phyloP scores from a whole-genome alignment of 2,888 invertebrate genomes.

The Idaea dimidiata region DNA sequence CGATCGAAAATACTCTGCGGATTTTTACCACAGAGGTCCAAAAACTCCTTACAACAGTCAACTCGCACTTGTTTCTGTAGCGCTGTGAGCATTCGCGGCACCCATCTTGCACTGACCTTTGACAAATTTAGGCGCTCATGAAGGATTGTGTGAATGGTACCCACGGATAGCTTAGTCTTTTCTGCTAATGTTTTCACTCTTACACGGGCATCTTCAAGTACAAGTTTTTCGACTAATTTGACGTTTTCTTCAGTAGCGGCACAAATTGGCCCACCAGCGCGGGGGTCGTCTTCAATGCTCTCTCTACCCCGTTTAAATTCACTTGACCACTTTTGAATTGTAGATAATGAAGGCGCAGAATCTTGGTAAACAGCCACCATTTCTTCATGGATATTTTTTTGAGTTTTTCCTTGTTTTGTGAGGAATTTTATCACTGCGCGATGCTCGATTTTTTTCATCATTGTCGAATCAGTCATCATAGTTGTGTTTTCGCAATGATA shows the following conservation, averaged over 20 bases:
- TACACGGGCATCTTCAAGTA: too few species aligned
- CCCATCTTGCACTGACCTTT: constrained; percentile 35
- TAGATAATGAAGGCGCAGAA: constrained; percentile 3
- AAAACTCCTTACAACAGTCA: neutral
- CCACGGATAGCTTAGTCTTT: constrained; percentile 8
- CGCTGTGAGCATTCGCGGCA: constrained; percentile 35
- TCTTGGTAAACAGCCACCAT: constrained; percentile 17
- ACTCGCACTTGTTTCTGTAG: constrained; percentile 26
- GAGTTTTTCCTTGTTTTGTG: constrained; percentile 22
- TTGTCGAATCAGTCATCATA: constrained; percentile 15
- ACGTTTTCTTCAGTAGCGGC: constrained; percentile 10
- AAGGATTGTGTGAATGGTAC: constrained; percentile 20
- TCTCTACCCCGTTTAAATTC: constrained; percentile 9
- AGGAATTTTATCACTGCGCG: constrained; percentile 22
- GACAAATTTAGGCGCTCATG: constrained; percentile 28
- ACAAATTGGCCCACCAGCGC: constrained; percentile 8
- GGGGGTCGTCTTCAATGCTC: constrained; percentile 7
- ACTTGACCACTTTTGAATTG: constrained; percentile 16
- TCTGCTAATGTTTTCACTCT: constrained; percentile 4
- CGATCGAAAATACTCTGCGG: neutral
- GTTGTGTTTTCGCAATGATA: constrained; percentile 6
- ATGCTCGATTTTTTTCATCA: constrained; percentile 18
- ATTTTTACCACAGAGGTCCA: constrained; percentile 3
- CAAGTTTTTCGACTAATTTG: constrained; percentile 4
- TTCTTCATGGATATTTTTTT: constrained; percentile 21